A percentile compares a stretch with the other conserved stretches of the same genome.
Conservation (phyloP, 2,797 vertebrate species). For the Hapalemur alaotrensis region DNA sequence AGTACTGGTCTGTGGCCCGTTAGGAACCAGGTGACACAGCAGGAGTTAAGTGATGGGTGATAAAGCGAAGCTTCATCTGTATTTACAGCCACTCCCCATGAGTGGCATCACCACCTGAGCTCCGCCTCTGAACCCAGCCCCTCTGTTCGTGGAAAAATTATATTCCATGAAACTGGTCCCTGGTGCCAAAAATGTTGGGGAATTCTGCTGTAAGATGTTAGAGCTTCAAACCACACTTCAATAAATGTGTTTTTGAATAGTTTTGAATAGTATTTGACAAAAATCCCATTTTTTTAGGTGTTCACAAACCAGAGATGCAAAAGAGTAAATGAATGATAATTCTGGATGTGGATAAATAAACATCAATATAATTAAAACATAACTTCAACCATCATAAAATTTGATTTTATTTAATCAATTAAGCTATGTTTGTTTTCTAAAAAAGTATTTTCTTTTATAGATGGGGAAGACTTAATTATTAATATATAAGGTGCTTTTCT, state of each 20-base stretch:
- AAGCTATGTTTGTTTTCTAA: background rate
- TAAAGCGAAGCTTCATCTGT: no score
- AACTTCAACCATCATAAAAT: background rate
- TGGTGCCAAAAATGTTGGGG: no score
- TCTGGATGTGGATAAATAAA: background rate
- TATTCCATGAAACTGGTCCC: no score
- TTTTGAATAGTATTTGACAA: constrained; percentile 5
- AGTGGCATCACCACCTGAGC: no score
- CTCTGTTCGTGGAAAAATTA: no score
- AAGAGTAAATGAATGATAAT: background rate
- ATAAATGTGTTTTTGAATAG: background rate
- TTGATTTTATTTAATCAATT: background rate
- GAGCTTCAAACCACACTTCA: background rate
- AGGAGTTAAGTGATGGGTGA: no score
- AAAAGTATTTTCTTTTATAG: background rate
- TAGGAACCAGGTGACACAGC: no score
- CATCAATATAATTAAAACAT: background rate
- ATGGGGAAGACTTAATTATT: background rate
- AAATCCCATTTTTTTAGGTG: background rate
- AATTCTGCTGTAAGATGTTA: background rate
- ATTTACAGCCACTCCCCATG: no score
- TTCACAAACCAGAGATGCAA: background rate
- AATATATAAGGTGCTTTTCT: background rate
- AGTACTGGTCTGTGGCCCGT: no score
- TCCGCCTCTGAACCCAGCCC: no score